These are phyloP conservation scores for Lasioglossum villosulum DNA, from an alignment of 2,888 invertebrate species.

Conservation along the genomic window DNA sequence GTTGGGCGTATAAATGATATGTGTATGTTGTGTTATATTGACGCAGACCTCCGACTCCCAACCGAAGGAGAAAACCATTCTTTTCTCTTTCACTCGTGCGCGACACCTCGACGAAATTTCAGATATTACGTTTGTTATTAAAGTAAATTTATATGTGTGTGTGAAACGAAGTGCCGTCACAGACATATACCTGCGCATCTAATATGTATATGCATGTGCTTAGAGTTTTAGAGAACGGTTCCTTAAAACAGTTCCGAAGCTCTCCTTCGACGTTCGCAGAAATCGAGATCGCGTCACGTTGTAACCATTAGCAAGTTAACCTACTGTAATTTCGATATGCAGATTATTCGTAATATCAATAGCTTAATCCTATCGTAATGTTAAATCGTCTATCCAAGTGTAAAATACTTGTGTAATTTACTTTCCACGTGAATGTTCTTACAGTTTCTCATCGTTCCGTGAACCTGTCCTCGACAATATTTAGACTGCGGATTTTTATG, in stretches of 20 bases:
- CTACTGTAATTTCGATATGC: conserved; percentile 58
- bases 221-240: background rate
- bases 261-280: conserved; percentile 32
- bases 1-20: conserved; percentile 76
- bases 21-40: conserved; percentile 67
- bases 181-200: background rate
- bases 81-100: background rate
- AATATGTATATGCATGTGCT: background rate
- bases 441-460: conserved; percentile 50
- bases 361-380: conserved; percentile 54
- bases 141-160: background rate
- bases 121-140: background rate
- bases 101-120: background rate
- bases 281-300: conserved; percentile 24
- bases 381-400: conserved; percentile 59
- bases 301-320: conserved; percentile 37
- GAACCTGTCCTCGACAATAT: conserved; percentile 31
- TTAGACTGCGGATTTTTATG: background rate
- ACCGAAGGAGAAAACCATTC: conserved; percentile 39
- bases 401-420: conserved; percentile 66
- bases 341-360: conserved; percentile 60
- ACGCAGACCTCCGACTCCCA: conserved; percentile 33
- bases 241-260: background rate
- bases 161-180: background rate
- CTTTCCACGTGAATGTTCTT: conserved; percentile 62